A percentile compares a stretch with the other conserved stretches of the same genome.
These are phyloP conservation scores for Encarsia formosa DNA, from an alignment of 2,888 invertebrate species.

Conservation along the genomic window DNA sequence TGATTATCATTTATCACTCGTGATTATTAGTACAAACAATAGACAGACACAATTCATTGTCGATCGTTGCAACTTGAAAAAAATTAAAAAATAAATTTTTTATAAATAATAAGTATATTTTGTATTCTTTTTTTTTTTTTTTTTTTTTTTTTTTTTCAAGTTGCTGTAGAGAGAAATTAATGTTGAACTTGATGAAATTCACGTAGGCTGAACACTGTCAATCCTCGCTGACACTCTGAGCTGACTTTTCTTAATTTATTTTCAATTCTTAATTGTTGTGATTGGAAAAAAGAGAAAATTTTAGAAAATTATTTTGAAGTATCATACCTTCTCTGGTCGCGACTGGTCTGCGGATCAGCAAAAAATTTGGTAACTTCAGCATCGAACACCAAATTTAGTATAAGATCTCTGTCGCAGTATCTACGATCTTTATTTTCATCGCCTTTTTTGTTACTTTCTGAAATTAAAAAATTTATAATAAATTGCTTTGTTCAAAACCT, in stretches of 20 bases:
- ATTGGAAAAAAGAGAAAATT: neutral
- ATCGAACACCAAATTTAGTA: constrained; percentile 82
- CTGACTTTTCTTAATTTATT: constrained; percentile 17
- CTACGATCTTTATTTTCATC: constrained; percentile 50
- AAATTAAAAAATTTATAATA: neutral
- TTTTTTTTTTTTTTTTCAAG: constrained; percentile 22
- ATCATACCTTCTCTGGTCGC: constrained; percentile 69
- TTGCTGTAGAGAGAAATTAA: constrained; percentile 23
- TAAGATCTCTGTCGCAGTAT: constrained; percentile 74
- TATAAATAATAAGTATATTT: too few species aligned
- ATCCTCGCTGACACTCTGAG: constrained; percentile 28
- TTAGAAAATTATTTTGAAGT: constrained; percentile 10
- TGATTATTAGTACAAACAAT: constrained; percentile 30
- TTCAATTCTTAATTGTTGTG: constrained; percentile 2
- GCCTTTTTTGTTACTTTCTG: constrained; percentile 18
- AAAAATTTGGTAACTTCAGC: constrained; percentile 86
- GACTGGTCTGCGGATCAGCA: constrained; percentile 70
- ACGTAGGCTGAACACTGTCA: constrained; percentile 13
- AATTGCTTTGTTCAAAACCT: neutral
- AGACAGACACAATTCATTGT: constrained; percentile 29
- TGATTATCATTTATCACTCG: too few species aligned
- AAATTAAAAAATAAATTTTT: too few species aligned
- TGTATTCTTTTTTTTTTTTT: too few species aligned
- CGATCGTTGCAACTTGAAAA: constrained; percentile 26
- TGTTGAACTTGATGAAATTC: constrained; percentile 13